These are phyloP conservation scores for Drosophila carrolli DNA, from an alignment of 1,140 invertebrate species.

Conservation along the genomic window DNA sequence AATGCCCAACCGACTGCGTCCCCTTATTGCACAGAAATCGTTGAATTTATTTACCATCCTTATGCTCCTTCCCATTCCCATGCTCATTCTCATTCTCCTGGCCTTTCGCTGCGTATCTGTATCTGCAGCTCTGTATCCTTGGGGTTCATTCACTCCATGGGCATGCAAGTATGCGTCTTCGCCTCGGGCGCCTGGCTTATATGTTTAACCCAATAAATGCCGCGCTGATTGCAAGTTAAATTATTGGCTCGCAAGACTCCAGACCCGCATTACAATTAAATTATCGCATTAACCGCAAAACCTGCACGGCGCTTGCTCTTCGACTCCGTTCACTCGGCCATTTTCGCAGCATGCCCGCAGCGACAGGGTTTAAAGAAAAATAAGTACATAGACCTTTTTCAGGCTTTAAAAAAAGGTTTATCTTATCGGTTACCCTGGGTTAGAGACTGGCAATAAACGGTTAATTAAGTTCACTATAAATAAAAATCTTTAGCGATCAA, in stretches of 20 bases:
- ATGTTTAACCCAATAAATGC: constrained; percentile 79
- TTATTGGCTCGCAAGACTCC: constrained; percentile 69
- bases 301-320: constrained; percentile 33
- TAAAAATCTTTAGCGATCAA: too few relatives aligned
- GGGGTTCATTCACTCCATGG: constrained; percentile 71
- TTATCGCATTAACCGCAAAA: constrained; percentile 81
- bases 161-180: constrained; percentile 53
- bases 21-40: constrained; percentile 51
- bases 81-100: neutral
- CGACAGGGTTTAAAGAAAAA: constrained; percentile 20
- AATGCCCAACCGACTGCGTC: constrained; percentile 53
- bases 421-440: neutral
- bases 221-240: constrained; percentile 80
- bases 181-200: constrained; percentile 45
- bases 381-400: constrained; percentile 16
- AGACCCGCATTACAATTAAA: constrained; percentile 80
- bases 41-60: constrained; percentile 68
- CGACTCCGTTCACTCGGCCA: constrained; percentile 9
- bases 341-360: constrained; percentile 47
- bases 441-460: neutral
- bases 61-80: neutral
- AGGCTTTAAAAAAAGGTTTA: too few relatives aligned
- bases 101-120: constrained; percentile 22
- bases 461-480: too few relatives aligned
- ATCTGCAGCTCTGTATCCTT: constrained; percentile 33